Evolutionary conservation across 2,888 invertebrate genomes (phyloP).

Genomic region (Xylota segnis): DNA sequence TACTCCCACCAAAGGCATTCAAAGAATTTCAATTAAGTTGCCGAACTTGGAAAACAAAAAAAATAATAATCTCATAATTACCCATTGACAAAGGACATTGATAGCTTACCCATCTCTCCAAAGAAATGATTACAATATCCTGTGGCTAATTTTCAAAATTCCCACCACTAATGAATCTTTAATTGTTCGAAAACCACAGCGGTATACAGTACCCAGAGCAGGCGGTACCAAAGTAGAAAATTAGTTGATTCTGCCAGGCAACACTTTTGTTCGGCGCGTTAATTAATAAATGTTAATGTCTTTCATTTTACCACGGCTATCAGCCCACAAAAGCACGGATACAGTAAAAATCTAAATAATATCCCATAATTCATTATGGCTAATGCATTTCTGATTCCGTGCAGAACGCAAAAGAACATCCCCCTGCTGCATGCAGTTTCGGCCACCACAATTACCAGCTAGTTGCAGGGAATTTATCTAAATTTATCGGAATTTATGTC

Average conservation of each 20-base stretch:
- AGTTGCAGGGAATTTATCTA: constrained; percentile 47
- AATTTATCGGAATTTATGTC: constrained; percentile 64
- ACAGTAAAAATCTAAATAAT: constrained; percentile 48
- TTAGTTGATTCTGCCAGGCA: constrained; percentile 24
- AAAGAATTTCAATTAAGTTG: background rate
- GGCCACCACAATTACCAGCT: constrained; percentile 10
- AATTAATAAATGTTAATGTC: constrained; percentile 53
- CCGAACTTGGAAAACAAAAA: background rate
- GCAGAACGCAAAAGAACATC: constrained; percentile 20
- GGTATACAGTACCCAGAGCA: background rate
- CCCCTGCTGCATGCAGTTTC: background rate
- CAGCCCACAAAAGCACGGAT: constrained; percentile 23
- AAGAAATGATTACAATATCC: background rate
- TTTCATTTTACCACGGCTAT: constrained; percentile 24
- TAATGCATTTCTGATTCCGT: constrained; percentile 64
- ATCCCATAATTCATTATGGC: constrained; percentile 58
- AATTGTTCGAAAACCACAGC: constrained; percentile 4
- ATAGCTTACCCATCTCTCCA: background rate
- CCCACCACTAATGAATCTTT: constrained; percentile 15
- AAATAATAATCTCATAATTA: background rate
- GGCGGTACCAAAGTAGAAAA: constrained; percentile 1
- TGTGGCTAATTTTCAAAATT: background rate
- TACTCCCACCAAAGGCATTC: background rate
- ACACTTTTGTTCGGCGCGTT: constrained; percentile 33
- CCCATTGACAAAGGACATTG: background rate